Evolutionary conservation across 2,888 invertebrate species (phyloP), one percentile per base, ranked within the genome.

Genomic region (Tetragnatha montana): DNA sequence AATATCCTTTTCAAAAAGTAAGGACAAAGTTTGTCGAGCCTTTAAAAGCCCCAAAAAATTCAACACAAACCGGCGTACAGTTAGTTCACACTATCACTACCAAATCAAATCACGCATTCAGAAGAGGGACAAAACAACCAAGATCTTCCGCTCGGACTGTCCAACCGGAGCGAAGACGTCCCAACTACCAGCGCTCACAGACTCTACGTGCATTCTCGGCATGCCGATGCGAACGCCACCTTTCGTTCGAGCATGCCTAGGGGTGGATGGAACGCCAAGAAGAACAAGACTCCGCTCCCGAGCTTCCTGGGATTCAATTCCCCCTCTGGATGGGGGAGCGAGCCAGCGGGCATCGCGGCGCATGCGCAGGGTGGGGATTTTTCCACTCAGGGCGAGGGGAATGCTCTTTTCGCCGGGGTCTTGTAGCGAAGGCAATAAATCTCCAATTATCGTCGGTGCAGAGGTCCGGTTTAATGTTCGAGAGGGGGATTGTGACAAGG

Each of bases 311-410:
- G 84, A 85, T 81, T 81, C 76, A 81, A 76, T 75, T 82, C 71
- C 47, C 88, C 47, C 47, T 81, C 73, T 69, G 82, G 50, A 19
- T n/a, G 21, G 47, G 76, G 73, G 85, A 78, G 71, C 35, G 22
- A 49, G 70, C 49, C 71, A 68, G 51, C 35, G 21, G 60, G 47
- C 49, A n/a, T 51, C n/a, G 49, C 19, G 19, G 74, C 88, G 81
- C 89, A 89, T 86, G 89, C 49, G 89, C 85, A 78, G 82, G n/a
- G 47, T 79, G 47, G 89, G 81, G 85, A 85, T 89, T 86, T 89
- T 85, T 86, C 89, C 89, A 89, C 89, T 89, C 14, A 76, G 83
- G 83, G 51, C 83, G 47, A 68, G 76, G 35, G 35, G 83, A 68
- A 84, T 84, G 83, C 69, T 84, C 83, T 82, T 76, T 76, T 74